Percentiles rank a stretch among this genome's conserved stretches.
Evolutionary conservation across 2,113 vertebrate genomes (phyloP).

Genomic region (Columba livia): DNA sequence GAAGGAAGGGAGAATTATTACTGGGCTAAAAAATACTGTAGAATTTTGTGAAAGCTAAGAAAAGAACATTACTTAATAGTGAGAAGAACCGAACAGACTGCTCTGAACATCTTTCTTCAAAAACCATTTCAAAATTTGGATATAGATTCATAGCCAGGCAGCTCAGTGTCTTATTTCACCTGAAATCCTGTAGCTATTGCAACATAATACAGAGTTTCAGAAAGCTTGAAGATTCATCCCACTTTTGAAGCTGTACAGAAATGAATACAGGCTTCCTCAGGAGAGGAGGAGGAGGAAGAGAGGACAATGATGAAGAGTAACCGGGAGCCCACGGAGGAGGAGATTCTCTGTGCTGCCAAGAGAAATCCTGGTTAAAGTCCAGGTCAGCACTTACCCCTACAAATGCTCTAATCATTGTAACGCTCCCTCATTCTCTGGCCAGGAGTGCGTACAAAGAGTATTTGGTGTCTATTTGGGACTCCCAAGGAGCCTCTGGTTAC

Average conservation of each 20-base stretch:
- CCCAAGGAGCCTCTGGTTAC: background rate
- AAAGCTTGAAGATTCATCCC: background rate
- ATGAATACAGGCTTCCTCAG: background rate
- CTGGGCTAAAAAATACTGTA: background rate
- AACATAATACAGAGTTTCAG: background rate
- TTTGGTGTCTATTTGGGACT: background rate
- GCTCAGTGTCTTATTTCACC: background rate
- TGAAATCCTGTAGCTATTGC: background rate
- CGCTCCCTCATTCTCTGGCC: background rate
- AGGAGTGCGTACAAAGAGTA: fast-evolving
- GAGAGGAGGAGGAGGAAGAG: background rate
- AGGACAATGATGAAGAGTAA: too few species aligned
- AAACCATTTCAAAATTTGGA: background rate
- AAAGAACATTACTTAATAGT: background rate
- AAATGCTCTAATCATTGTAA: background rate
- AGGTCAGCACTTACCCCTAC: background rate
- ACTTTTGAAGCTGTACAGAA: background rate
- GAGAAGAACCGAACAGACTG: background rate
- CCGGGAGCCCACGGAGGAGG: background rate
- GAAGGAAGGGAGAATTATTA: background rate
- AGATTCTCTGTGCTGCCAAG: background rate
- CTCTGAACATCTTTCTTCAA: background rate
- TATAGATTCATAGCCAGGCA: background rate
- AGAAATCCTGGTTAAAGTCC: background rate
- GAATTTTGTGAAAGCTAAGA: background rate